Base-by-base conservation (phyloP, 2,888 invertebrate genomes). In the Lamellibrachia satsuma region DNA sequence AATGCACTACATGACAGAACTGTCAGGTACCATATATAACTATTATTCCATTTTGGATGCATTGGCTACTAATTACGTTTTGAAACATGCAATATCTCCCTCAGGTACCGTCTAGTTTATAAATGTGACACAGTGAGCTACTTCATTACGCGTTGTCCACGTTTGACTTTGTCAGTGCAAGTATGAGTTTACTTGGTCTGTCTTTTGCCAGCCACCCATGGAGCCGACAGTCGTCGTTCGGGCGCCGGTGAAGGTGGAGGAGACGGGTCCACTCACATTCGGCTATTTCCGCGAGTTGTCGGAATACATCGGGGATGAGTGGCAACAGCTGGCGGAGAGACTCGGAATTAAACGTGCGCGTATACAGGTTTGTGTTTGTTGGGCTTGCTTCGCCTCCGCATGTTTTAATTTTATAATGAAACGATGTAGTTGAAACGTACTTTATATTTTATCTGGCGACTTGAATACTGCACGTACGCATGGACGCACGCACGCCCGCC, bases 241-340 rank as follows among this genome's bases (percentile, higher is more conserved):
- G 52, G 90, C 90, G 22, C 55, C 90, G 11, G 90, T 92, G 55
- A 55, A 90, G 57, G 52, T 92, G 27, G 90, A 92, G 39, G 92
- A 92, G n/a, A n/a, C 51, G 52, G 92, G 92, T 51, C 92, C 92
- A 7, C 91, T 92, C 9, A 92, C 91, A 7, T 39, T 57, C 60
- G 91, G 51, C 15, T 92, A 92, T 75, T 91, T 92, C 52, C 60
- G 3, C 22, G 60, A 57, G 51, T 27, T 92, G 39, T 27, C 91
- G 11, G 11, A 55, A 60, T 55, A 91, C 75, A 52, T 92, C 27
- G 92, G 92, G 27, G 92, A 92, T 91, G 92, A 92, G 91, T 92
- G 92, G 92, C 91, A 75, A 27, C 75, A 57, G 15, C 9, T 92
- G 9, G 92, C 92, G 52, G 92, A 91, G 8, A 91, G 60, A n/a